Percentiles rank a stretch among this genome's conserved stretches.
phyloP scores from a whole-genome alignment of 64 coral and sea anemone species.

The Pocillopora damicornis region DNA sequence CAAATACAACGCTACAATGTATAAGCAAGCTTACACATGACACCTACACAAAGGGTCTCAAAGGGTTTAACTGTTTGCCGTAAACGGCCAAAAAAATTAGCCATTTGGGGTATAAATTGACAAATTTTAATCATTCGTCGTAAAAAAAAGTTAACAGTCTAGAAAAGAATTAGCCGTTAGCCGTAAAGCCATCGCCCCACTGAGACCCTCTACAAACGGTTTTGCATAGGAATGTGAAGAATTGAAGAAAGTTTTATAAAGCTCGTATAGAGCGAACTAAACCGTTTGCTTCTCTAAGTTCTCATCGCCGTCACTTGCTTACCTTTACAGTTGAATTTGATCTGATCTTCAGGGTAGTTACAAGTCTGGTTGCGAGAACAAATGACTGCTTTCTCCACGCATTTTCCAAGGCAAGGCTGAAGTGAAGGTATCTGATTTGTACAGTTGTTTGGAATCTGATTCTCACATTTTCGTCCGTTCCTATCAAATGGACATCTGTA shows the following conservation, averaged over 20 bases:
- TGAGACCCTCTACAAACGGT: background rate
- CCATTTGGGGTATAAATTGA: too few species aligned
- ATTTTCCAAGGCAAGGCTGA: background rate
- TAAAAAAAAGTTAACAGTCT: too few species aligned
- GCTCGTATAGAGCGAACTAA: too few species aligned
- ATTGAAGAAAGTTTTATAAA: background rate
- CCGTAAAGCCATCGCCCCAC: too few species aligned
- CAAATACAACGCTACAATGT: too few species aligned
- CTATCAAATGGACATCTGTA: constrained; percentile 42
- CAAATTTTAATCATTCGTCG: too few species aligned
- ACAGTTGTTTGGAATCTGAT: background rate
- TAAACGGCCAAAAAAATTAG: too few species aligned
- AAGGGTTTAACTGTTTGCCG: too few species aligned
- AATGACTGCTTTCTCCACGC: background rate
- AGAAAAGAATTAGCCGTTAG: too few species aligned
- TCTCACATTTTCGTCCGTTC: constrained; percentile 7
- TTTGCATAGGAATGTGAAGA: background rate
- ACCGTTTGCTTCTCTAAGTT: too few species aligned
- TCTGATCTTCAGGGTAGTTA: constrained; percentile 21
- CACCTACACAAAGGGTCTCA: too few species aligned
- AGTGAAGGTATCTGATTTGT: background rate
- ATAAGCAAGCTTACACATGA: too few species aligned
- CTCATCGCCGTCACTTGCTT: background rate
- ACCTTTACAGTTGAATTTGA: constrained; percentile 54
- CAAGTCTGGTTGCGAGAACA: constrained; percentile 13